Evolutionary conservation across 2,113 vertebrate genomes (phyloP).

Genomic region (Zootoca vivipara): DNA sequence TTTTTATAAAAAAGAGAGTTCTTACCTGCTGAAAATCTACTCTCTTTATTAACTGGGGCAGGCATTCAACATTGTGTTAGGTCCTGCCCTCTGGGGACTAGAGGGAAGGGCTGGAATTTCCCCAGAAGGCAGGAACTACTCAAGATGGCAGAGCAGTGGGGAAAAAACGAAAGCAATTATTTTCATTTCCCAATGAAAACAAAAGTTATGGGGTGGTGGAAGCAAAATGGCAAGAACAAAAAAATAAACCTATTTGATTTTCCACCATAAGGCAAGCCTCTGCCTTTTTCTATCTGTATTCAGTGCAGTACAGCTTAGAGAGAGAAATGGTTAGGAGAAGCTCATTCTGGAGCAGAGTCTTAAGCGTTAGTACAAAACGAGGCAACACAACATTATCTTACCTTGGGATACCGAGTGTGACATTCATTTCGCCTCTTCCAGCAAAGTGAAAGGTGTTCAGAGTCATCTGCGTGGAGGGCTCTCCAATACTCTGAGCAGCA

Average conservation of each 20-base stretch:
- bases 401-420: constrained; percentile 97
- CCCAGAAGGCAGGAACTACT: neutral
- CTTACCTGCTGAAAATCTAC: neutral
- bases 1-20: neutral
- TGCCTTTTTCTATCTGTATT: neutral
- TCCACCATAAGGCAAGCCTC: neutral
- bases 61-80: neutral
- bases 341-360: neutral
- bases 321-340: neutral
- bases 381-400: constrained; percentile 46
- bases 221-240: too few species aligned
- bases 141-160: neutral
- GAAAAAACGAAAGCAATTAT: neutral
- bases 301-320: neutral
- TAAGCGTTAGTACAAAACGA: neutral
- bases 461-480: constrained; percentile 99
- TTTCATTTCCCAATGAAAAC: too few species aligned
- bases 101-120: neutral
- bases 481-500: constrained; percentile 96
- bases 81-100: neutral
- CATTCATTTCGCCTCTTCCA: constrained; percentile 99
- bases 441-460: constrained; percentile 99
- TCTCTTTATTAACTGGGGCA: neutral
- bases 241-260: too few species aligned
- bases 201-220: too few species aligned